Evolutionary conservation across 2,113 vertebrate species (phyloP), one percentile per base, ranked within the genome.

Genomic region (Murina feae): DNA sequence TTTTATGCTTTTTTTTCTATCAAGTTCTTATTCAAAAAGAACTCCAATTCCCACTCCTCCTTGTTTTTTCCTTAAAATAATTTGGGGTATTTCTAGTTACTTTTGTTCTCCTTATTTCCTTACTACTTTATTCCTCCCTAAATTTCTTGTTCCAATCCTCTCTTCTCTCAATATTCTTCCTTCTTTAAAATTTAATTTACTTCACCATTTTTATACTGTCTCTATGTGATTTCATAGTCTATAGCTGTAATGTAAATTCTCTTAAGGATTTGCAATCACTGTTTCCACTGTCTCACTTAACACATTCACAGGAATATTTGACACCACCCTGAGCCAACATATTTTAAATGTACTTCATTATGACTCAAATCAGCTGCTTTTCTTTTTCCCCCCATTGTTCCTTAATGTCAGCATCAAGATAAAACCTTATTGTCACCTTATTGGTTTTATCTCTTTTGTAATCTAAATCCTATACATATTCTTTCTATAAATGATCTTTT

Each of bases 351-450:
- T 18, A 30, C 65, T 82, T 89, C 14, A 79, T 42, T 79, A 10
- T 32, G 47, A 42, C 37, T 37, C 63, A 21, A 12, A 37, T 66
- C 39, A 51, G 18, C 47, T 68, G 32, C 51, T 53, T 11, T 88
- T 72, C 53, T 93, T 96, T 93, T 96, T 83, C 28, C 7, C 93
- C 91, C 47, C 12, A 25, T 80, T 82, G 42, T 6, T 51, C 39
- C 63, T 58, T 84, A 69, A 93, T 76, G 76, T 83, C 18, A 89
- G 39, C 23, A 76, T 51, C 21, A 32, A 78, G 17, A 72, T 72
- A n/a, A 87, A 86, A 72, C 84, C 18, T 60, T 44, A 30, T 16
- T 72, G 37, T 80, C 20, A 37, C 4, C 9, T 86, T 83, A 42
- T n/a, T 13, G 20, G 3, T 51, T 55, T 87, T 30, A 49, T 76